Conservation (phyloP, 2,797 vertebrate genomes). For the Melanitta fusca region DNA sequence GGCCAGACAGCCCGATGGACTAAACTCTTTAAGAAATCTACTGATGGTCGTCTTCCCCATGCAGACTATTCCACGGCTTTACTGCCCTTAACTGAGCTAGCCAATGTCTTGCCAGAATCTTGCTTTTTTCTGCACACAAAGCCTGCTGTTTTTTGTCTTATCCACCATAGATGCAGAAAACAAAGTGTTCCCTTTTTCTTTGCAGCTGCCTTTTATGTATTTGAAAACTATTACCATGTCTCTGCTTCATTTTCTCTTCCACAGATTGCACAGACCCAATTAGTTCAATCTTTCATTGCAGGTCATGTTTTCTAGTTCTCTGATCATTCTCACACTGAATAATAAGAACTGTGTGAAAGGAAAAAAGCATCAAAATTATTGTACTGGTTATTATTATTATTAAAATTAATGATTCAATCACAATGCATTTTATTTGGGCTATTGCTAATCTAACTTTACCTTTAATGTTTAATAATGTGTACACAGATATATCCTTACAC, state of each 20-base stretch:
- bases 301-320: constrained; percentile 38
- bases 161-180: background rate
- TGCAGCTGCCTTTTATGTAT: constrained; percentile 16
- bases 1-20: background rate
- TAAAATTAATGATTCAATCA: constrained; percentile 60
- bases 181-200: background rate
- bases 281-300: constrained; percentile 31
- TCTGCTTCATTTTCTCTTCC: constrained; percentile 45
- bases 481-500: background rate
- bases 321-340: constrained; percentile 42
- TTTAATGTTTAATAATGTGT: constrained; percentile 25
- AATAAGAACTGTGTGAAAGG: constrained; percentile 24
- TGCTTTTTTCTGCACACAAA: background rate
- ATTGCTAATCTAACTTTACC: constrained; percentile 20
- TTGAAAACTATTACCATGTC: constrained; percentile 6
- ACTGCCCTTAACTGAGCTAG: background rate
- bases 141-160: background rate
- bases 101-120: background rate
- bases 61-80: background rate
- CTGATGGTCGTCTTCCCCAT: background rate
- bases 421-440: constrained; percentile 23
- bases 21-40: background rate
- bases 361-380: constrained; percentile 14
- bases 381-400: constrained; percentile 17
- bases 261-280: constrained; percentile 23